Conservation (phyloP, 2,797 vertebrate genomes). For the Periparus ater region DNA sequence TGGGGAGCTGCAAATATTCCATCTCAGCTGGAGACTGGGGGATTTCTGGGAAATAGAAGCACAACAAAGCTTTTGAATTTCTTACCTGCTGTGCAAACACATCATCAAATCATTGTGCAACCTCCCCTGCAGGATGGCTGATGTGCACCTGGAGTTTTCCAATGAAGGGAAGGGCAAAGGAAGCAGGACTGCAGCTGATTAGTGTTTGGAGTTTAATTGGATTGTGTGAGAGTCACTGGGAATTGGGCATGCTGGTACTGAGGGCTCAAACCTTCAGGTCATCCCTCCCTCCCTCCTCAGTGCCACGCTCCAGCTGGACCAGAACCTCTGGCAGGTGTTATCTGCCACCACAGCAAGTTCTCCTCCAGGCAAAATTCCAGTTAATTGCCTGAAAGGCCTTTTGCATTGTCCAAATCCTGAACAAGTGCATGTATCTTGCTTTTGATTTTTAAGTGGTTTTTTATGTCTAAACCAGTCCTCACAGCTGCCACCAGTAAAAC, state of each 20-base stretch:
- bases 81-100: not conserved
- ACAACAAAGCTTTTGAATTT: not conserved
- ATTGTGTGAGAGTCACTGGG: not conserved
- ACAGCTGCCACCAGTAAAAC: not conserved
- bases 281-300: not conserved
- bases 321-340: not conserved
- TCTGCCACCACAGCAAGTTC: not conserved
- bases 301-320: not conserved
- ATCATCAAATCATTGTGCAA: not conserved
- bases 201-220: not conserved
- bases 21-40: not conserved
- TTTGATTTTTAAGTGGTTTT: not conserved
- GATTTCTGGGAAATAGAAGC: constrained; percentile 14
- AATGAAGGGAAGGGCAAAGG: not conserved
- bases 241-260: not conserved
- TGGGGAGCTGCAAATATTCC: not conserved
- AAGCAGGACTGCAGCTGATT: not conserved
- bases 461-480: not conserved
- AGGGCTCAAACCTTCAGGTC: not conserved
- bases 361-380: not conserved
- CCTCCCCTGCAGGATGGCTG: not conserved
- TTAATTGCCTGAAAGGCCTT: not conserved
- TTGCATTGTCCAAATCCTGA: not conserved
- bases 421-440: not conserved
- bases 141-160: not conserved